Base-by-base conservation (phyloP, 2,113 vertebrate species). In the Pseudopipra pipra region DNA sequence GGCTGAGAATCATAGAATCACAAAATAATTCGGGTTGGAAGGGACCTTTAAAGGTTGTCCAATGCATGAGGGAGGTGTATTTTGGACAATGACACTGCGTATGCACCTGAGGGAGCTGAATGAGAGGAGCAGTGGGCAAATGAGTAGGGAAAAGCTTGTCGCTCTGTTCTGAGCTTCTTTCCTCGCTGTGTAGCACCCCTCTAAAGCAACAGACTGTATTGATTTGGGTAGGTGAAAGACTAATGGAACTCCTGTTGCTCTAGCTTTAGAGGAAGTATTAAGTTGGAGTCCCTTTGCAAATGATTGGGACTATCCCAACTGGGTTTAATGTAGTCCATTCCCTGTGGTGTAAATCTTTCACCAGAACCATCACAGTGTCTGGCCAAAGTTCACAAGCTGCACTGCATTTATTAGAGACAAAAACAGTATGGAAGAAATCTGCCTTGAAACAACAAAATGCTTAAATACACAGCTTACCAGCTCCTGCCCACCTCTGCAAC, bases 1-100 rank as follows among this genome's bases (percentile, higher is more conserved):
- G 49, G 35, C 20, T 59, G 63, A 65, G 43, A 75, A n/a, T 20
- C 46, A 35, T 1, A 37, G 41, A 55, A 41, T 62, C 55, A 27
- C 7, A 23, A 1, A 35, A 55, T 19, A 76, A 63, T 55, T 43
- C 28, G 31, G 18, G 12, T 16, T 77, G 72, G 55, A 55, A 47
- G 0, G 1, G 63, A 41, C 18, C 47, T 62, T 19, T 19, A 84
- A 33, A 15, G 10, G 11, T 19, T 14, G 31, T 35, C 18, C 8
- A 15, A 19, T 28, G 37, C 59, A 9, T 0, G 5, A 9, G 18
- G 30, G 28, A 44, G 31, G 25, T 18, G 39, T 28, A 12, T 54
- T 77, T 71, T 1, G 2, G 8, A 22, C 51, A 70, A 5, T 3
- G 24, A 19, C 24, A 18, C 14, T 2, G 13, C 9, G 5, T 10